Evolutionary conservation across 2,888 invertebrate species (phyloP).

Genomic region (Agrotis ipsilon): DNA sequence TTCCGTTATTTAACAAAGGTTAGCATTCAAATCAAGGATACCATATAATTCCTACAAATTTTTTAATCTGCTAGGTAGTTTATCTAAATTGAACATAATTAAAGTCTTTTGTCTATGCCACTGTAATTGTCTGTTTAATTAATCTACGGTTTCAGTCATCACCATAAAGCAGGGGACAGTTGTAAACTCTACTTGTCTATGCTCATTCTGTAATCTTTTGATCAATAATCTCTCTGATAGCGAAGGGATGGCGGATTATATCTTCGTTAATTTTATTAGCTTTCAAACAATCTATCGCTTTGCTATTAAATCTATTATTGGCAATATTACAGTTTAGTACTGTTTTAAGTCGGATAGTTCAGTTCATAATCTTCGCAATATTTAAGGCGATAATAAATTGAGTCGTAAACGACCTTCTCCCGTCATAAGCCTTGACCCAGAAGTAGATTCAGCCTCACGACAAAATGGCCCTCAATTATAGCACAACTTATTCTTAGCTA

Average conservation of each 20-base stretch:
- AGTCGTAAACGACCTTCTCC: not conserved
- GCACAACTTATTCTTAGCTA: slow-evolving; percentile 32
- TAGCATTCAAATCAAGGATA: not conserved
- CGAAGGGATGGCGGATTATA: slow-evolving; percentile 46
- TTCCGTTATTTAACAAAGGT: not conserved
- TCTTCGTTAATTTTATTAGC: slow-evolving; percentile 58
- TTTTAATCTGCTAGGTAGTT: slow-evolving; percentile 24
- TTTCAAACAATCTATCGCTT: slow-evolving; percentile 50
- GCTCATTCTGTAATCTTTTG: slow-evolving; percentile 51
- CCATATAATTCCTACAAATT: not conserved
- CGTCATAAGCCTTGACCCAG: slow-evolving; percentile 38
- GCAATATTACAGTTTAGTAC: slow-evolving; percentile 36
- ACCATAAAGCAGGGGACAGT: slow-evolving; percentile 50
- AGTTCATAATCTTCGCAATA: not conserved
- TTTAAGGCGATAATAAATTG: slow-evolving; percentile 16
- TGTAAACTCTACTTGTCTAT: slow-evolving; percentile 50
- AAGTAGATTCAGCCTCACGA: slow-evolving; percentile 33
- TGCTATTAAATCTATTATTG: slow-evolving; percentile 51
- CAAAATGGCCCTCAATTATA: slow-evolving; percentile 36
- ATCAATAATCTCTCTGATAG: slow-evolving; percentile 52
- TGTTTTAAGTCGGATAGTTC: slow-evolving; percentile 8
- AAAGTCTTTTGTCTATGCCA: slow-evolving; percentile 55
- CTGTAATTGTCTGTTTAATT: slow-evolving; percentile 56
- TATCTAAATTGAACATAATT: slow-evolving; percentile 55
- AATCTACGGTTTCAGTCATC: slow-evolving; percentile 50